Evolutionary conservation across 1,140 invertebrate species (phyloP).

Genomic region (Maconellicoccus hirsutus): DNA sequence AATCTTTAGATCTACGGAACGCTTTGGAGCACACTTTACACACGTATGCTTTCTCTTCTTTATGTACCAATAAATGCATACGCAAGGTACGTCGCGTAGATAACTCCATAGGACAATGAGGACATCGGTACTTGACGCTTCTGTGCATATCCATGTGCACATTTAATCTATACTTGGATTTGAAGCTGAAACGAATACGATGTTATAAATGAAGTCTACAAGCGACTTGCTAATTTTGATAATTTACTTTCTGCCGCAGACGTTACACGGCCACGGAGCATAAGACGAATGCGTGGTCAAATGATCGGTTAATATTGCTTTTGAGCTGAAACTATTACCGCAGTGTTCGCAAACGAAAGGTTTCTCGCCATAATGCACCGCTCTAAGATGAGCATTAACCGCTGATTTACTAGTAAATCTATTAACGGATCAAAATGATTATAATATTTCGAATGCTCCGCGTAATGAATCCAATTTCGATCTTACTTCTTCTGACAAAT

Average conservation of each 20-base stretch:
- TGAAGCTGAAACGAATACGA: slow-evolving; percentile 34
- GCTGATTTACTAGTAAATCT: slow-evolving; percentile 31
- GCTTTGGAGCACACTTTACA: slow-evolving; percentile 38
- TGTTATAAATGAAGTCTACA: slow-evolving; percentile 12
- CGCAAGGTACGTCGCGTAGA: slow-evolving; percentile 38
- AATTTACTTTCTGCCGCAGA: slow-evolving; percentile 35
- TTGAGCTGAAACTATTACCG: slow-evolving; percentile 37
- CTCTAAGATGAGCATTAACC: slow-evolving; percentile 34
- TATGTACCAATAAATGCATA: slow-evolving; percentile 39
- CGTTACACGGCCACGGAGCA: slow-evolving; percentile 36
- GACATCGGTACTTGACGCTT: slow-evolving; percentile 36
- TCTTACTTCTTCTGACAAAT: slow-evolving; percentile 25
- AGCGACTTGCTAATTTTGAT: too few species aligned
- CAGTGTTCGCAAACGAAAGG: slow-evolving; percentile 39
- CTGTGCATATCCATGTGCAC: slow-evolving; percentile 37
- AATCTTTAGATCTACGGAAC: slow-evolving; percentile 31
- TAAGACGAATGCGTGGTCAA: slow-evolving; percentile 39
- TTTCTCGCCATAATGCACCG: slow-evolving; percentile 36
- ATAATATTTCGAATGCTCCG: too few species aligned
- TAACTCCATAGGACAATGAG: slow-evolving; percentile 36
- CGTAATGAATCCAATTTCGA: background rate
- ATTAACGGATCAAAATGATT: background rate
- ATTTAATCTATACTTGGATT: slow-evolving; percentile 34
- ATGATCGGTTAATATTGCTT: slow-evolving; percentile 38
- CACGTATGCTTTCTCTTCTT: slow-evolving; percentile 36